These are phyloP conservation scores for Sebastes trivittatus DNA, from an alignment of 2,797 vertebrate species.

Conservation along the genomic window DNA sequence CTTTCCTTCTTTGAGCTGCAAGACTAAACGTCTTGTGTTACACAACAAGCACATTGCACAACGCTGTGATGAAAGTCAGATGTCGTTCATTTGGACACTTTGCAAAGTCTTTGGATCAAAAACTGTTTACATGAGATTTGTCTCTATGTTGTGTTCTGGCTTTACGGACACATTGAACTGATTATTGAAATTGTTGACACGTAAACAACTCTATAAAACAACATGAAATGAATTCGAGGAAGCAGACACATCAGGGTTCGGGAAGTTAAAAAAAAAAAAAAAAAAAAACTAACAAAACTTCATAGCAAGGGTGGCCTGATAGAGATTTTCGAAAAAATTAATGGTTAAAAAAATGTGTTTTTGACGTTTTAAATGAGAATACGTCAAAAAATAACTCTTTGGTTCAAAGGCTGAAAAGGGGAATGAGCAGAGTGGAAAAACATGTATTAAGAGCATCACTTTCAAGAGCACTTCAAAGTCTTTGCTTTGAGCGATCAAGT, in stretches of 20 bases:
- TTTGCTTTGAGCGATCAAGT: conserved; percentile 1
- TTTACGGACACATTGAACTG: neutral
- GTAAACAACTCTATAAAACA: neutral
- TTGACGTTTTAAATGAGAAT: neutral
- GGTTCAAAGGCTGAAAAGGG: conserved; percentile 8
- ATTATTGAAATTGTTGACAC: neutral
- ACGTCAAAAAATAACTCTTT: neutral
- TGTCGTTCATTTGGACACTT: neutral
- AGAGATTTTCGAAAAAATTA: neutral
- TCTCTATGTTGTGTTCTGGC: neutral
- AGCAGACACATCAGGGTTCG: neutral
- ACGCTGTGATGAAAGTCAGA: neutral
- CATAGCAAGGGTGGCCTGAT: neutral
- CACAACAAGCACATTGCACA: neutral
- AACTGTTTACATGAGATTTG: neutral
- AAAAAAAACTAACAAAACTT: neutral
- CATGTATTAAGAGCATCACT: neutral
- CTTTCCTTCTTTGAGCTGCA: neutral
- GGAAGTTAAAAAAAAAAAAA: neutral
- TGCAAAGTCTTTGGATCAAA: neutral
- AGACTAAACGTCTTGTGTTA: neutral
- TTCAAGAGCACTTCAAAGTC: conserved; percentile 41
- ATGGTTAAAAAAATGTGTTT: neutral
- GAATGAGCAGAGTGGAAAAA: conserved; percentile 9
- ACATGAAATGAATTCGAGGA: neutral